phyloP scores from a whole-genome alignment of 2,888 invertebrate species.

The Hemithea aestivaria region DNA sequence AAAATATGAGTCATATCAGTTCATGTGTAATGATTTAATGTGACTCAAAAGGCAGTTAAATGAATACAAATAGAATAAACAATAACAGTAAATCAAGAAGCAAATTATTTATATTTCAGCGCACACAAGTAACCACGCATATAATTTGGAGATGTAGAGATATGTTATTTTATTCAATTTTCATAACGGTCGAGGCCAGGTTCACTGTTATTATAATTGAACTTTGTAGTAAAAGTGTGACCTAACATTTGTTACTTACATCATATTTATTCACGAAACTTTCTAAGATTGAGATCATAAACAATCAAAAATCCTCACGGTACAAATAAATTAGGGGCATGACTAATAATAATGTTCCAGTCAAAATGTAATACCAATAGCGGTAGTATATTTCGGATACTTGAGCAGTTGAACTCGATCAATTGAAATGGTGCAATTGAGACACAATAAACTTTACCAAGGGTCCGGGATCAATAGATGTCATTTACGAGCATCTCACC shows the following conservation, averaged over 20 bases:
- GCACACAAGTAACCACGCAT: slow-evolving; percentile 9
- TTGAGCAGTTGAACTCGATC: slow-evolving; percentile 16
- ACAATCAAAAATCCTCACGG: slow-evolving; percentile 27
- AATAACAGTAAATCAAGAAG: slow-evolving; percentile 8
- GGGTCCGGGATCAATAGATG: slow-evolving; percentile 34
- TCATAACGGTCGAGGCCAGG: slow-evolving; percentile 35
- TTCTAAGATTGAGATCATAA: slow-evolving; percentile 40
- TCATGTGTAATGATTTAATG: not conserved
- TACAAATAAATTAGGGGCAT: slow-evolving; percentile 28
- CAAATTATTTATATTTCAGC: slow-evolving; percentile 1
- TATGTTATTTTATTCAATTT: slow-evolving; percentile 33
- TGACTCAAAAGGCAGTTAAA: slow-evolving; percentile 13
- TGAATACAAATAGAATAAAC: slow-evolving; percentile 11
- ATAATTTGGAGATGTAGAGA: slow-evolving; percentile 20
- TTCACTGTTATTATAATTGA: slow-evolving; percentile 48
- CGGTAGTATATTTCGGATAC: slow-evolving; percentile 11
- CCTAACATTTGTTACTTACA: slow-evolving; percentile 41
- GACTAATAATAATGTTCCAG: slow-evolving; percentile 25
- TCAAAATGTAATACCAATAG: slow-evolving; percentile 11
- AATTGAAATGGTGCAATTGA: slow-evolving; percentile 30
- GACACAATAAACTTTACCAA: slow-evolving; percentile 31
- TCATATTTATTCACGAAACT: slow-evolving; percentile 42
- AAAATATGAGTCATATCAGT: slow-evolving; percentile 22
- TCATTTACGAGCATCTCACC: slow-evolving; percentile 35
- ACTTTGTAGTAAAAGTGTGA: slow-evolving; percentile 49